phyloP scores from a whole-genome alignment of 2,797 vertebrate species.

The Apodemus agrarius region DNA sequence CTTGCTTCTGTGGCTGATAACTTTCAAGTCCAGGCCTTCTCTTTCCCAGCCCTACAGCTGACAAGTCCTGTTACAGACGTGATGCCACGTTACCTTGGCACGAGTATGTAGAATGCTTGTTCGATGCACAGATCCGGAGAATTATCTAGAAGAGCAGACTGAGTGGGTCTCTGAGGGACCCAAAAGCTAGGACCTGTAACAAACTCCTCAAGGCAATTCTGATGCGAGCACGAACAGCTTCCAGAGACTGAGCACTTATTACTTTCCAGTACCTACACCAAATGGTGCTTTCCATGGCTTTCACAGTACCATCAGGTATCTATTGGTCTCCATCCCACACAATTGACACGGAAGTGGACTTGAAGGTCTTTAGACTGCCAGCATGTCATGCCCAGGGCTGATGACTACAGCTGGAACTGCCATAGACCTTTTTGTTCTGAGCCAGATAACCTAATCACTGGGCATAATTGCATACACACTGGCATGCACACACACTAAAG shows the following conservation, averaged over 20 bases:
- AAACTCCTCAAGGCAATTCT: constrained; percentile 13
- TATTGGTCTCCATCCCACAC: neutral
- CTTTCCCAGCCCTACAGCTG: neutral
- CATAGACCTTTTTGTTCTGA: neutral
- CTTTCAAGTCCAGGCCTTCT: neutral
- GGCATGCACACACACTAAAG: neutral
- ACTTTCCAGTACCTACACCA: neutral
- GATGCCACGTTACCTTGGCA: neutral
- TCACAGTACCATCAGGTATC: neutral
- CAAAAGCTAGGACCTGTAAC: constrained; percentile 9
- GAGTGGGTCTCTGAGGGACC: neutral
- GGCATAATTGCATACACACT: neutral
- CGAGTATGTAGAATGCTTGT: neutral
- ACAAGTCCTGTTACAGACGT: neutral
- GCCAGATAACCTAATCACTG: neutral
- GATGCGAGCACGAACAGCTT: neutral
- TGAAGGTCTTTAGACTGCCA: neutral
- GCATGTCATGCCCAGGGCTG: neutral
- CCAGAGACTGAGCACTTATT: neutral
- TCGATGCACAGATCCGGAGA: constrained; percentile 30
- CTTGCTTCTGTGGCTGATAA: neutral
- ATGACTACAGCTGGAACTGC: neutral
- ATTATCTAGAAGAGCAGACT: neutral
- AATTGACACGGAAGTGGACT: neutral
- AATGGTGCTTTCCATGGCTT: neutral